These are phyloP conservation scores for Perizoma affinitatum DNA, from an alignment of 2,888 invertebrate species.

Conservation along the genomic window DNA sequence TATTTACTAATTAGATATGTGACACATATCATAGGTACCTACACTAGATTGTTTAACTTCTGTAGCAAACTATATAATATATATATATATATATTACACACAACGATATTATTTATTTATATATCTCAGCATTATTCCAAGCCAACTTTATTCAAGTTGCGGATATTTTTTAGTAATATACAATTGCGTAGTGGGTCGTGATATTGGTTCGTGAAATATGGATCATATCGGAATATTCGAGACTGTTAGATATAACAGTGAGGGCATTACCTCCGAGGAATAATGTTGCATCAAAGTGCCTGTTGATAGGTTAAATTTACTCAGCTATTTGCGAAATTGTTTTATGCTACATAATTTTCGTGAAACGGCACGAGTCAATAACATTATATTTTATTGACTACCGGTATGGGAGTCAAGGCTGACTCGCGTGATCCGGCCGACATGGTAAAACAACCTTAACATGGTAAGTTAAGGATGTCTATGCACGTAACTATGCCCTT, in stretches of 20 bases:
- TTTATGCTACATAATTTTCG: constrained; percentile 22
- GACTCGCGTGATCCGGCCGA: too few relatives aligned
- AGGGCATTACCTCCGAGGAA: constrained; percentile 38
- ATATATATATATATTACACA: too few relatives aligned
- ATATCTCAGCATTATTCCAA: too few relatives aligned
- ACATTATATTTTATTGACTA: constrained; percentile 17
- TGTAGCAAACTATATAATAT: too few relatives aligned
- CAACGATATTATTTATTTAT: too few relatives aligned
- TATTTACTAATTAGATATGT: too few relatives aligned
- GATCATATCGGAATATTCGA: constrained; percentile 40
- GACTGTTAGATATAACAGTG: constrained; percentile 20
- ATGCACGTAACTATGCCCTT: too few relatives aligned
- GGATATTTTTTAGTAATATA: not conserved
- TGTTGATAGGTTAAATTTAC: constrained; percentile 30
- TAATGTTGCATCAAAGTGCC: constrained; percentile 33
- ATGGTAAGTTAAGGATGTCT: too few relatives aligned
- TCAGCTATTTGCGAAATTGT: constrained; percentile 29
- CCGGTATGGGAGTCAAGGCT: not conserved
- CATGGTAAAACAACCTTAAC: too few relatives aligned
- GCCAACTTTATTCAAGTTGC: too few relatives aligned
- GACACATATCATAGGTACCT: too few relatives aligned
- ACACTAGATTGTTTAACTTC: too few relatives aligned
- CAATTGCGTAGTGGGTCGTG: constrained; percentile 46
- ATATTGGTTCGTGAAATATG: constrained; percentile 55
- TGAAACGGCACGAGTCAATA: constrained; percentile 5